phyloP scores from a whole-genome alignment of 2,113 vertebrate genomes.

The Mus musculus region GRCm39 chr11:44525501-44526000 shows the following conservation, averaged over 20 bases:
- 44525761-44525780: conserved; percentile 94
- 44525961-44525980: conserved; percentile 93
- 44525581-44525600: conserved; percentile 88
- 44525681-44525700: conserved; percentile 83
- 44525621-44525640: conserved; percentile 87
- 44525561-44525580: conserved; percentile 87
- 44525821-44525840: conserved; percentile 99
- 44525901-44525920: conserved; percentile 92
- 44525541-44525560: conserved; percentile 82
- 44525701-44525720: conserved; percentile 87
- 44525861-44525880: conserved; percentile 98
- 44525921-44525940: conserved; percentile 90
- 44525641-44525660: conserved; percentile 91
- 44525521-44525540: conserved; percentile 84
- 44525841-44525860: conserved; percentile 97
- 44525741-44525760: conserved; percentile 94
- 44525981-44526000: conserved; percentile 90
- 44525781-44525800: conserved; percentile 95
- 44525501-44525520: conserved; percentile 86
- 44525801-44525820: conserved; percentile 96
- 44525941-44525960: conserved; percentile 92
- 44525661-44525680: conserved; percentile 87
- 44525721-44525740: conserved; percentile 89
- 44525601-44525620: conserved; percentile 90
- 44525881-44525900: conserved; percentile 93